These are phyloP conservation scores for Echinarachnius parma DNA, from an alignment of 53 echinoderm and acorn worm species.

Conservation along the genomic window DNA sequence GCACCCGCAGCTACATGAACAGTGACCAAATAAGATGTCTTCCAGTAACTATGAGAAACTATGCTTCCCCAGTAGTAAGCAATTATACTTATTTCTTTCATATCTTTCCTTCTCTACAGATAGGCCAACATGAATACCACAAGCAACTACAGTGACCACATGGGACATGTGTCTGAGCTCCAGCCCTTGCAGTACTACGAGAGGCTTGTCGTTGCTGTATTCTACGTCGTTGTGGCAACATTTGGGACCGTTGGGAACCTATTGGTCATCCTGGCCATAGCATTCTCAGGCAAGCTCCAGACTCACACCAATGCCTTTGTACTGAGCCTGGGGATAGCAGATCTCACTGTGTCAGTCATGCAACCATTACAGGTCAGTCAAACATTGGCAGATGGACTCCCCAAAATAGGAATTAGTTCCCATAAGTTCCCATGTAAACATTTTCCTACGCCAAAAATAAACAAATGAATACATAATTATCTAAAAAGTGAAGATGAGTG, in stretches of 20 bases:
- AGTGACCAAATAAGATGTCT: too few species aligned
- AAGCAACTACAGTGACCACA: background rate
- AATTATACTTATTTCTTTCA: background rate
- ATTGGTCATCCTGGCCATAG: slow-evolving; percentile 29
- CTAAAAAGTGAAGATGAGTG: too few species aligned
- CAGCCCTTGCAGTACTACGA: slow-evolving; percentile 3
- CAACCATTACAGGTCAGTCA: slow-evolving; percentile 23
- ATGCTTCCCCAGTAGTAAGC: too few species aligned
- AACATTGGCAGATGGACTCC: too few species aligned
- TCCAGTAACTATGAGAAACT: too few species aligned
- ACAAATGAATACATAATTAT: too few species aligned
- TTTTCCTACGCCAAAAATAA: too few species aligned
- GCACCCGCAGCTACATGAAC: too few species aligned
- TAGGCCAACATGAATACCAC: slow-evolving; percentile 19
- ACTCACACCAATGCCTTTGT: slow-evolving; percentile 40
- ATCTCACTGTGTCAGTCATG: slow-evolving; percentile 38
- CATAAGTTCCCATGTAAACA: too few species aligned
- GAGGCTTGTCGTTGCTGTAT: slow-evolving; percentile 8
- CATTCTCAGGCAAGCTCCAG: slow-evolving; percentile 26
- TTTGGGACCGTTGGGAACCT: slow-evolving; percentile 31
- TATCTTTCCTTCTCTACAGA: slow-evolving; percentile 1
- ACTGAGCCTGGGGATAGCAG: slow-evolving; percentile 30
- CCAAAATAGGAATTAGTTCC: too few species aligned
- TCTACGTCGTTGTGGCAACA: slow-evolving; percentile 24
- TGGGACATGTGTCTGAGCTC: background rate